Percentiles rank a stretch among this genome's conserved stretches.
Conservation (phyloP, 2,888 invertebrate species). For the Amphiduros pacificus region DNA sequence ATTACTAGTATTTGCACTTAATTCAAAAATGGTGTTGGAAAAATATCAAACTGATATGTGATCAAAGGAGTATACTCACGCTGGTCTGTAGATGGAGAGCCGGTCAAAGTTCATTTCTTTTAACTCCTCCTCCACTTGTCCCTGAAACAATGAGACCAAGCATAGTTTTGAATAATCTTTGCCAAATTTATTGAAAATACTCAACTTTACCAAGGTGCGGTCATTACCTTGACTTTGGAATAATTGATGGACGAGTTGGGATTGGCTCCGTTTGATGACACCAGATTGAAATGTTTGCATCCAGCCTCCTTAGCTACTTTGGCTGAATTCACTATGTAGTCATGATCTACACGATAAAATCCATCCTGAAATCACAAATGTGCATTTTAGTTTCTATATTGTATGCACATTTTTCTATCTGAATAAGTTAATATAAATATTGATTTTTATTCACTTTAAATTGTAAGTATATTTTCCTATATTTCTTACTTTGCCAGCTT, state of each 20-base stretch:
- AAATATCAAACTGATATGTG: too few species aligned
- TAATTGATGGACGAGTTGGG: slow-evolving; percentile 61
- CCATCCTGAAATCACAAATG: slow-evolving; percentile 52
- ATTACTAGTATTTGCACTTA: too few species aligned
- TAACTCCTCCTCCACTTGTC: slow-evolving; percentile 56
- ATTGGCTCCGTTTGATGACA: slow-evolving; percentile 62
- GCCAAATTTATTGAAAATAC: too few species aligned
- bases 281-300: slow-evolving; percentile 60
- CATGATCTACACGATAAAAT: slow-evolving; percentile 61
- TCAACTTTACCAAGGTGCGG: too few species aligned
- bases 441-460: too few species aligned
- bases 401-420: too few species aligned
- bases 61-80: slow-evolving; percentile 37
- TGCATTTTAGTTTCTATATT: background rate
- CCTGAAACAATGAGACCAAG: slow-evolving; percentile 47
- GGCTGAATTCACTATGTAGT: slow-evolving; percentile 62
- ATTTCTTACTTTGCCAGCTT: slow-evolving; percentile 62
- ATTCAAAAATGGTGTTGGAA: too few species aligned
- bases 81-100: slow-evolving; percentile 55
- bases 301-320: slow-evolving; percentile 60
- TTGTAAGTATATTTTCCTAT: too few species aligned
- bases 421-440: too few species aligned
- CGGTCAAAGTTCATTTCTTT: slow-evolving; percentile 51
- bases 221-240: slow-evolving; percentile 61
- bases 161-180: too few species aligned